Conservation (phyloP, 2,888 invertebrate genomes). For the Tinea semifulvella region DNA sequence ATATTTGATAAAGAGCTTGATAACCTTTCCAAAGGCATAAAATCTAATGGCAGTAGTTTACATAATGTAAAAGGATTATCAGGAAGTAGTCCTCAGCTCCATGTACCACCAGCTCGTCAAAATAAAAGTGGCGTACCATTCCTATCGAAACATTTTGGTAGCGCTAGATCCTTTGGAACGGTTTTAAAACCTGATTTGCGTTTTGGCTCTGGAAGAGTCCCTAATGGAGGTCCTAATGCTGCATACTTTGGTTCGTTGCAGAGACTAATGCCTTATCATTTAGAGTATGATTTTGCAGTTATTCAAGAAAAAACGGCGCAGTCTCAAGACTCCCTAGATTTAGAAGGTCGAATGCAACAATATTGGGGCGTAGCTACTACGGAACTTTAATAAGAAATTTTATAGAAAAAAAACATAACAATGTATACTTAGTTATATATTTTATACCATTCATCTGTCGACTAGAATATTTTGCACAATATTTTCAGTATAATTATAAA, state of each 20-base stretch:
- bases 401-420: constrained; percentile 5
- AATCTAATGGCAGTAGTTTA: constrained; percentile 58
- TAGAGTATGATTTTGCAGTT: constrained; percentile 85
- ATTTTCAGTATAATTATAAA: constrained; percentile 14
- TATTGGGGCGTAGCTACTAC: constrained; percentile 93
- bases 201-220: constrained; percentile 66
- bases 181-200: constrained; percentile 67
- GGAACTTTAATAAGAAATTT: constrained; percentile 72
- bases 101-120: constrained; percentile 49
- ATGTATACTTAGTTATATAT: constrained; percentile 17
- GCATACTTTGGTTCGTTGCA: constrained; percentile 89
- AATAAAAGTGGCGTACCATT: constrained; percentile 56
- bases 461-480: constrained; percentile 61
- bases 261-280: constrained; percentile 80
- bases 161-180: constrained; percentile 81
- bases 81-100: constrained; percentile 75
- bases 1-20: constrained; percentile 89
- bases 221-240: constrained; percentile 83
- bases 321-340: constrained; percentile 77
- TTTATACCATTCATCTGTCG: constrained; percentile 56
- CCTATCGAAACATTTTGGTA: constrained; percentile 80
- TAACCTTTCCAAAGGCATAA: constrained; percentile 74
- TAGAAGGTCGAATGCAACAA: constrained; percentile 86
- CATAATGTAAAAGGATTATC: constrained; percentile 71
- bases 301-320: constrained; percentile 79